Evolutionary conservation across 2,888 invertebrate species (phyloP).

Genomic region (Drosophila ezoana): DNA sequence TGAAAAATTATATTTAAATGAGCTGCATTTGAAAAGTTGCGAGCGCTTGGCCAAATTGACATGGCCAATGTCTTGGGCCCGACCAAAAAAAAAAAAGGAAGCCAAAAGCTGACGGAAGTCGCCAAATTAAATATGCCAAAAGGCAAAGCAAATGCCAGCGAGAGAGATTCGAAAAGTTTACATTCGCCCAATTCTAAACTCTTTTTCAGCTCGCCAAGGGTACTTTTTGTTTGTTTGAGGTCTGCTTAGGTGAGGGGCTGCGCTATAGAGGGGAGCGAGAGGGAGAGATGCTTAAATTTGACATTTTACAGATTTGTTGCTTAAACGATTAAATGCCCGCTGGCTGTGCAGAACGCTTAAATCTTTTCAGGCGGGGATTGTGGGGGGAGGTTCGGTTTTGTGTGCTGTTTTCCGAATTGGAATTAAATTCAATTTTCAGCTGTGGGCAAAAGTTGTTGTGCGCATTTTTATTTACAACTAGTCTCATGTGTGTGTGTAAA

Average conservation of each 20-base stretch:
- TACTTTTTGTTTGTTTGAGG: constrained; percentile 8
- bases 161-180: constrained; percentile 54
- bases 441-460: constrained; percentile 62
- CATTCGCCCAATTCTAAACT: constrained; percentile 54
- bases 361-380: constrained; percentile 6
- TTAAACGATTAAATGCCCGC: constrained; percentile 58
- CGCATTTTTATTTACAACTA: constrained; percentile 76
- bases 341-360: constrained; percentile 35
- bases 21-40: constrained; percentile 75
- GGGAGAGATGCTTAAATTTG: constrained; percentile 15
- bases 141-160: constrained; percentile 54
- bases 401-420: constrained; percentile 35
- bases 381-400: not conserved
- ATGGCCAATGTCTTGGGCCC: constrained; percentile 48
- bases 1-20: constrained; percentile 78
- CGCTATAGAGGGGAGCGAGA: not conserved
- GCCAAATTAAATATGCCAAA: constrained; percentile 74
- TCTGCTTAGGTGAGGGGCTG: no score
- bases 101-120: constrained; percentile 55
- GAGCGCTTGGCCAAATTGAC: constrained; percentile 54
- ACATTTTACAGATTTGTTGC: constrained; percentile 55
- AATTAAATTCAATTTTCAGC: constrained; percentile 68
- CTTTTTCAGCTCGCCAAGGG: constrained; percentile 31
- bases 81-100: not conserved
- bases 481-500: constrained; percentile 69